A percentile compares a stretch with the other conserved stretches of the same genome.
Conservation (phyloP, 1,140 invertebrate species). For the Lasioglossum baleicum region DNA sequence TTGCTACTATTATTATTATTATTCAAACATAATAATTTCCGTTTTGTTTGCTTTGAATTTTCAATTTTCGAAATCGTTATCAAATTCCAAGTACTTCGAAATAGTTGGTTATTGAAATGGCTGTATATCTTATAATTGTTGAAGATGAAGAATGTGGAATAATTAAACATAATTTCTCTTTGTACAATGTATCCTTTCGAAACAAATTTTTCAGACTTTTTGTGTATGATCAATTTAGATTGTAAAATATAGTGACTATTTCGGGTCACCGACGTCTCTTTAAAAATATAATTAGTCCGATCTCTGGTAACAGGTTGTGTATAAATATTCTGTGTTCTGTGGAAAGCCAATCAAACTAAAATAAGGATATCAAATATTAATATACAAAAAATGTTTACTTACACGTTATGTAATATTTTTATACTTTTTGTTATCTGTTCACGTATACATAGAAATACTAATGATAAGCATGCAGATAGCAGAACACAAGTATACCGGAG, state of each 20-base stretch:
- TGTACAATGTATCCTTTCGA: not conserved
- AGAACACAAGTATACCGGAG: not conserved
- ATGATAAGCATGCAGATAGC: not conserved
- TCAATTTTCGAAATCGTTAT: not conserved
- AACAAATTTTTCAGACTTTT: not conserved
- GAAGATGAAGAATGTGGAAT: conserved; percentile 9
- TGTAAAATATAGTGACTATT: not conserved
- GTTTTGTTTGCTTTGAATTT: not conserved
- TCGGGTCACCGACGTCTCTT: not conserved
- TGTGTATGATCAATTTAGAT: not conserved
- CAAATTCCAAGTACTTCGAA: conserved; percentile 5
- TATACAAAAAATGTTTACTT: conserved; percentile 7
- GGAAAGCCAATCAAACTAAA: not conserved
- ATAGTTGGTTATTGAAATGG: not conserved
- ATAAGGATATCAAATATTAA: not conserved
- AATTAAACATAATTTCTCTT: conserved; percentile 15
- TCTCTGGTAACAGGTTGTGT: not conserved
- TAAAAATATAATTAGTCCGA: not conserved
- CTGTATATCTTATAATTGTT: conserved; percentile 5
- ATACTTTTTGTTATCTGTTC: not conserved
- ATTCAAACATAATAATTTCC: not conserved
- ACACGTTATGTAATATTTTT: conserved; percentile 8
- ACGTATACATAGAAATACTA: not conserved
- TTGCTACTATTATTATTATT: not conserved
- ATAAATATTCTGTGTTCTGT: not conserved